Conservation (phyloP, 2,888 invertebrate species). For the Phorcus lineatus region DNA sequence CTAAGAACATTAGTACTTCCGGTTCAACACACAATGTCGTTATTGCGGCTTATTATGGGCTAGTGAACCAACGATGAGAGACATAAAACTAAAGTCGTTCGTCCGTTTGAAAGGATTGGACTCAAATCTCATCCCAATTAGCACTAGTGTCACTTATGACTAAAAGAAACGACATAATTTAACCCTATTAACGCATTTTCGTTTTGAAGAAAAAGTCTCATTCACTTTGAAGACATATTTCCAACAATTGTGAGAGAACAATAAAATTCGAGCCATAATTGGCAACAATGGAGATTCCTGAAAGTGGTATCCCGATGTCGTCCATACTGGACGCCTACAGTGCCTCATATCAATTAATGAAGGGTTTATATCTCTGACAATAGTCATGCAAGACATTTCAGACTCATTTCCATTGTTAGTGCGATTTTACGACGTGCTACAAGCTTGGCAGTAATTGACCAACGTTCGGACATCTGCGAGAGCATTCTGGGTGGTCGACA, state of each 20-base stretch:
- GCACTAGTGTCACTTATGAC: not conserved
- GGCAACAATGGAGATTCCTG: not conserved
- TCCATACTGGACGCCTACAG: not conserved
- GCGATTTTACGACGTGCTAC: not conserved
- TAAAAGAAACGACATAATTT: not conserved
- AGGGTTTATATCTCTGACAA: not conserved
- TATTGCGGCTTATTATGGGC: too few species aligned
- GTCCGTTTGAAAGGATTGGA: too few species aligned
- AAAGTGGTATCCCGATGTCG: not conserved
- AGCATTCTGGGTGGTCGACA: not conserved
- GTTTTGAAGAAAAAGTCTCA: not conserved
- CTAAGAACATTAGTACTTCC: too few species aligned
- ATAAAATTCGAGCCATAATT: not conserved
- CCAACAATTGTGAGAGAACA: not conserved
- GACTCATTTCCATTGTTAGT: slow-evolving; percentile 11
- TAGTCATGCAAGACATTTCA: not conserved
- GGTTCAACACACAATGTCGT: too few species aligned
- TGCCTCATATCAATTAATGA: slow-evolving; percentile 2
- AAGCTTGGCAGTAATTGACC: not conserved
- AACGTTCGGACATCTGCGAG: slow-evolving; percentile 7
- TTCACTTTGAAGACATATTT: slow-evolving; percentile 11
- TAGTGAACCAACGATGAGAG: too few species aligned
- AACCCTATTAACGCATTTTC: not conserved
- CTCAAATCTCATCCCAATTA: too few species aligned
- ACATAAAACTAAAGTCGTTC: too few species aligned